phyloP scores from a whole-genome alignment of 2,113 vertebrate genomes.

The Baryphthengus martii region DNA sequence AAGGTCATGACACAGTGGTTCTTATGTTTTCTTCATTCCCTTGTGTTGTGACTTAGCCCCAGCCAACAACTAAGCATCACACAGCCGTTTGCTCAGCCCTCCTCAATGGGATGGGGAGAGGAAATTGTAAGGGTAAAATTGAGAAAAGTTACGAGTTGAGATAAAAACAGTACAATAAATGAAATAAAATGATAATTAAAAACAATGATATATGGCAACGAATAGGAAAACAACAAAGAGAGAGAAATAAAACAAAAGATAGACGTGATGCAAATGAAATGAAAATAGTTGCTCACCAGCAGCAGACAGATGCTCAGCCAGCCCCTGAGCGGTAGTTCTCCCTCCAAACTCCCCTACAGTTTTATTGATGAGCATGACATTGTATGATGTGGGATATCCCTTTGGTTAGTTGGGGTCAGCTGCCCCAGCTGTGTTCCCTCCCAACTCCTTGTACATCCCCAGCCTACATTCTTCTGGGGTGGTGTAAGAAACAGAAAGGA shows the following conservation, averaged over 20 bases:
- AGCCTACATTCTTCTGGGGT: too few species aligned
- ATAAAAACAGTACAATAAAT: background rate
- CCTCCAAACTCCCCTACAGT: fast-evolving
- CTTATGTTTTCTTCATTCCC: background rate
- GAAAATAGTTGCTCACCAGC: background rate
- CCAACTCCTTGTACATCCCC: background rate
- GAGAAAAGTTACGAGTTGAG: background rate
- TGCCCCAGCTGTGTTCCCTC: background rate
- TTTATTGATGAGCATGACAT: fast-evolving
- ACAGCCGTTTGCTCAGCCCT: background rate
- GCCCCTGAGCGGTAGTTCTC: fast-evolving
- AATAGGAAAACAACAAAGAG: background rate
- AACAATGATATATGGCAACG: background rate
- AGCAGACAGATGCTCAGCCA: fast-evolving
- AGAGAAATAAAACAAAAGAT: background rate
- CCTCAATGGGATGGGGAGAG: background rate
- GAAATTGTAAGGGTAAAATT: background rate
- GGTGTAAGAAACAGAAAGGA: background rate
- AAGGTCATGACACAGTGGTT: background rate
- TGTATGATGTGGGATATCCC: background rate
- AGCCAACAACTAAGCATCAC: background rate
- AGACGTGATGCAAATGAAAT: background rate
- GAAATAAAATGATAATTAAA: background rate
- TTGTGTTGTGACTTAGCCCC: background rate
- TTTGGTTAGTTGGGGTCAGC: background rate